These are phyloP conservation scores for Zhuqinia jingwanae DNA, from an alignment of 2,888 invertebrate species.

Conservation along the genomic window DNA sequence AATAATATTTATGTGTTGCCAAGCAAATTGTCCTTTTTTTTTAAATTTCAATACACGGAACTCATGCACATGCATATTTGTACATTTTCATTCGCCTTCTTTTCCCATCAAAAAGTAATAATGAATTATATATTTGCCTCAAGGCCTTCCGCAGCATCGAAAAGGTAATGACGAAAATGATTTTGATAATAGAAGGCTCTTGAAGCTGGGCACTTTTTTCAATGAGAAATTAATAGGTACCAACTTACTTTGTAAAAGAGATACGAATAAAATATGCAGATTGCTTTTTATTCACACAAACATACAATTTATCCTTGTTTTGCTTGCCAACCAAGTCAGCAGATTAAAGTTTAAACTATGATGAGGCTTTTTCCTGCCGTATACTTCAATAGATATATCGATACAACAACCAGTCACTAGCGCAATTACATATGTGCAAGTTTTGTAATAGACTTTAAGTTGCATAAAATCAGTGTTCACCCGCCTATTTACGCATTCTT, in stretches of 20 bases:
- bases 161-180: not conserved
- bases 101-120: slow-evolving; percentile 35
- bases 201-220: not conserved
- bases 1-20: slow-evolving; percentile 23
- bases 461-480: not conserved
- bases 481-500: slow-evolving; percentile 23
- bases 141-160: slow-evolving; percentile 4
- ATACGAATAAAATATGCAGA: not conserved
- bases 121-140: slow-evolving; percentile 13
- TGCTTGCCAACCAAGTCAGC: slow-evolving; percentile 6
- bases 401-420: no score
- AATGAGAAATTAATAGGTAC: not conserved
- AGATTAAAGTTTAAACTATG: not conserved
- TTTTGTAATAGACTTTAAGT: not conserved
- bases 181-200: not conserved
- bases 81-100: not conserved
- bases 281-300: not conserved
- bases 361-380: no score
- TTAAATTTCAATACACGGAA: no score
- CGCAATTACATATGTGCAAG: not conserved
- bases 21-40: slow-evolving; percentile 14
- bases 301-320: not conserved
- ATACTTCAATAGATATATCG: not conserved
- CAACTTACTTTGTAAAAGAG: not conserved
- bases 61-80: no score